These are phyloP conservation scores for Halocaridina rubra DNA, from an alignment of 2,888 invertebrate species.

Conservation along the genomic window DNA sequence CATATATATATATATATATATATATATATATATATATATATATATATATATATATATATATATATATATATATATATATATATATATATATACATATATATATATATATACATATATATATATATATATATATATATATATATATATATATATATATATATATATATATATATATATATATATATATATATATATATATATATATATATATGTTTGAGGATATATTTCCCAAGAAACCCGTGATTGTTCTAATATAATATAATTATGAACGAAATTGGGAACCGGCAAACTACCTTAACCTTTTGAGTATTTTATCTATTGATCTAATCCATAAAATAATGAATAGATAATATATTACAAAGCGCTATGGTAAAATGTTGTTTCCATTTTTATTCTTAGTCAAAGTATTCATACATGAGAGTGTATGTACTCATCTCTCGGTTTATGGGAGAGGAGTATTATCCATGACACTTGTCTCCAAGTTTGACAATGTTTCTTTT, in stretches of 20 bases:
- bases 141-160: neutral
- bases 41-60: conserved; percentile 5
- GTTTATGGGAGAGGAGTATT: no score
- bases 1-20: neutral
- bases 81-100: neutral
- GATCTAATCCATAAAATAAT: no score
- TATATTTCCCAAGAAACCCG: neutral
- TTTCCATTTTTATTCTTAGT: no score
- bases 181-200: neutral
- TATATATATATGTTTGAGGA: neutral
- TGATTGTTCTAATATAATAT: neutral
- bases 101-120: neutral
- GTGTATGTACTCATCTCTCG: no score
- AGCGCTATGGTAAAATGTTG: no score
- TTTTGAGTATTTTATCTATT: no score
- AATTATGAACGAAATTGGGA: neutral
- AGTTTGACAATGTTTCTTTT: no score
- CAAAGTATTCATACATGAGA: no score
- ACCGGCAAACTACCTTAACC: no score
- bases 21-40: conserved; percentile 11
- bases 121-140: neutral
- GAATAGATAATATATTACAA: no score
- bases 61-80: neutral
- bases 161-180: neutral
- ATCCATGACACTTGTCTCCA: no score